Evolutionary conservation across 2,113 vertebrate species (phyloP).

Genomic region (Pyxicephalus adspersus): DNA sequence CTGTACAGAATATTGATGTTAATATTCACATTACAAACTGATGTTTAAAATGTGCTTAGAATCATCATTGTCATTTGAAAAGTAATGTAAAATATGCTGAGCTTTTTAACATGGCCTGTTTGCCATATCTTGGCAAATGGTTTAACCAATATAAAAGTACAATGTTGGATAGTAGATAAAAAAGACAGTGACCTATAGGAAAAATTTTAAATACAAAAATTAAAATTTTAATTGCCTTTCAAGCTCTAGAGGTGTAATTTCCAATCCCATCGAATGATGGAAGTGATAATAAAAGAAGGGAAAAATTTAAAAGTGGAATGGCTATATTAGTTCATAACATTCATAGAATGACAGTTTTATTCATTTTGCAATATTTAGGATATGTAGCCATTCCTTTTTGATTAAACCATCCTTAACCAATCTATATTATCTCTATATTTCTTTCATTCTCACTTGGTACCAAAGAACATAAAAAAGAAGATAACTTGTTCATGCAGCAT

Average conservation of each 20-base stretch:
- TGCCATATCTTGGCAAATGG: not conserved
- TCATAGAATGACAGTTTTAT: slow-evolving; percentile 41
- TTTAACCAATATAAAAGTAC: not conserved
- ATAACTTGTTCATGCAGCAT: slow-evolving; percentile 52
- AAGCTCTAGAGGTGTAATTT: not conserved
- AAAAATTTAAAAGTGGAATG: slow-evolving; percentile 10
- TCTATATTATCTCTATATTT: slow-evolving; percentile 58
- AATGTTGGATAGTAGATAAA: not conserved
- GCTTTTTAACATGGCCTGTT: too few species aligned
- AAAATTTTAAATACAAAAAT: not conserved
- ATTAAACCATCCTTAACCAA: slow-evolving; percentile 51
- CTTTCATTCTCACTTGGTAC: slow-evolving; percentile 47
- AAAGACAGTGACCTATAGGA: not conserved
- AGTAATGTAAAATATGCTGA: too few species aligned
- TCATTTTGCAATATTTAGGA: slow-evolving; percentile 42
- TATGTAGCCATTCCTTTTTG: slow-evolving; percentile 50
- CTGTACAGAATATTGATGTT: too few species aligned
- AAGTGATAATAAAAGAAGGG: not conserved
- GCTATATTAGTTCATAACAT: slow-evolving; percentile 30
- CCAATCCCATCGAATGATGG: not conserved
- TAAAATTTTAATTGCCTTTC: slow-evolving; percentile 7
- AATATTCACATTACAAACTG: too few species aligned
- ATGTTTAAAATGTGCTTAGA: not conserved
- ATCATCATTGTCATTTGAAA: not conserved
- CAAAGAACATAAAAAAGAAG: slow-evolving; percentile 53